A percentile compares a stretch with the other conserved stretches of the same genome.
phyloP scores from a whole-genome alignment of 2,113 vertebrate species.

The Scophthalmus maximus region DNA sequence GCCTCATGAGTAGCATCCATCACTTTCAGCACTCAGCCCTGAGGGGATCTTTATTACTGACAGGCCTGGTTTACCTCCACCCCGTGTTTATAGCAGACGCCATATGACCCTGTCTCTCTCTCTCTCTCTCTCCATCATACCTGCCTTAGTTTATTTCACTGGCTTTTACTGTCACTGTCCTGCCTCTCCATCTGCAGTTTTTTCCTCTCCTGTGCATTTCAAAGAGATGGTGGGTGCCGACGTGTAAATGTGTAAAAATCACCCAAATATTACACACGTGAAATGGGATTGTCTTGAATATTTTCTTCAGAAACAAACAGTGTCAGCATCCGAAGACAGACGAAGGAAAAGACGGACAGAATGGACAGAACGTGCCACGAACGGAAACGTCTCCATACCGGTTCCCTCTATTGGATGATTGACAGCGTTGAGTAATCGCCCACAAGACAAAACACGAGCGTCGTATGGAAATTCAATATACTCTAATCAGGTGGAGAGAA shows the following conservation, averaged over 20 bases:
- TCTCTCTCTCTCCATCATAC: neutral
- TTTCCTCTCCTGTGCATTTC: neutral
- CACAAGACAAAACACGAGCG: no score
- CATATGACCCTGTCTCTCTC: neutral
- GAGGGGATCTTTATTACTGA: slow-evolving; percentile 1
- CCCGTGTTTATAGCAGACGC: neutral
- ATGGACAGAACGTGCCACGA: no score
- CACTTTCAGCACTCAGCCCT: neutral
- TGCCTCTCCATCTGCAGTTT: neutral
- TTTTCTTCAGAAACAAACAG: neutral
- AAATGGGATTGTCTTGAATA: neutral
- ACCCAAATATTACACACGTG: neutral
- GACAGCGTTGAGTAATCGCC: no score
- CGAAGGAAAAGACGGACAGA: no score
- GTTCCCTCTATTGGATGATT: no score
- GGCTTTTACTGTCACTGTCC: neutral
- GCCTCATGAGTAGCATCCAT: slow-evolving; percentile 1
- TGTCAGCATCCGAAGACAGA: no score
- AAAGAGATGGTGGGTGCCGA: neutral
- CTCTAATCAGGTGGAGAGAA: no score
- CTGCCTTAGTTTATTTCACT: neutral
- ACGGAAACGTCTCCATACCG: no score
- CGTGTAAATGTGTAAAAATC: neutral
- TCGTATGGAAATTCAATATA: no score
- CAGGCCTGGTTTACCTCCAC: neutral